Evolutionary conservation across 2,888 invertebrate genomes (phyloP), one percentile per base, ranked within the genome.

Genomic region (Zygogramma bicolorata): DNA sequence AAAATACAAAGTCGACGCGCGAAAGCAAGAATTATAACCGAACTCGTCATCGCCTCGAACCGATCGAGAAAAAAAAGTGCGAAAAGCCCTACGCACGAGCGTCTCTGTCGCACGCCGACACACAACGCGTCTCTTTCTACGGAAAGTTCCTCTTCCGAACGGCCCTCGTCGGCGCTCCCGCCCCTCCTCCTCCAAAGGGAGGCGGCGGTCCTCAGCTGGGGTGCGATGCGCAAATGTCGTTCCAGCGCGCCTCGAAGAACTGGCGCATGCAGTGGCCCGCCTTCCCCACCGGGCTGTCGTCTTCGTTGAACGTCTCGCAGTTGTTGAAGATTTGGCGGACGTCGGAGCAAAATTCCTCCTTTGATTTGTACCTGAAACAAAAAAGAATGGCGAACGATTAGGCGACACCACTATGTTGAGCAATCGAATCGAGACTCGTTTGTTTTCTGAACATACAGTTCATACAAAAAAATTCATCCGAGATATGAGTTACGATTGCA

Each of bases 221-320:
- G 5, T 20, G 25, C 6, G 40, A 18, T 6, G 86, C 88, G 31
- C 87, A 85, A 80, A 93, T 87, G 85, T 95, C 95, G 77, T 92
- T 90, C 97, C 97, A 98, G 68, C 95, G 91, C 70, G 93, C 91
- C 86, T 97, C 96, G 87, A 98, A 98, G 90, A 95, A 97, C 86
- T 93, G 93, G 29, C 97, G 89, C 94, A 98, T 94, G 83, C 92
- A 93, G 87, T 97, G 97, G 0, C 98, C 98, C 13, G 98, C 98
- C 84, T 97, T 95, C 1, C 98, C 99, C 53, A 99, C 98, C 0
- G 97, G 97, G 80, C 97, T 97, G 88, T 98, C 97, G 86, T 99
- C 99, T 86, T 99, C 98, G 87, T 99, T 99, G 89, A 98, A 99
- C 67, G 95, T 95, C 86, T 97, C 97, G 87, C 99, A 99, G 89